Evolutionary conservation across 1,140 invertebrate species (phyloP).

Genomic region (Papilio machaon): DNA sequence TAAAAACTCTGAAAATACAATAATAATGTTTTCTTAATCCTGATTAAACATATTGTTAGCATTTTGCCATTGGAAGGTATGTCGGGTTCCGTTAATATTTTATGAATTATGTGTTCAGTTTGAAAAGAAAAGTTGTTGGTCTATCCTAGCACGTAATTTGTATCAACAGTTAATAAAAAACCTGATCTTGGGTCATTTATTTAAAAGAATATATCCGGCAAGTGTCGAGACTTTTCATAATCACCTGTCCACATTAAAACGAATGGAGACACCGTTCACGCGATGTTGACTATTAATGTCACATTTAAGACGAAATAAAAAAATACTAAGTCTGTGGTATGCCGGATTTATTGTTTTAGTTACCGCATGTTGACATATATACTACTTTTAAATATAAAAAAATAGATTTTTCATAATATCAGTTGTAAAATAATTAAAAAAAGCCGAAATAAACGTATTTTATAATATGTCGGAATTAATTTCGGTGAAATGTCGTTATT

Average conservation of each 20-base stretch:
- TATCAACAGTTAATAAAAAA: background rate
- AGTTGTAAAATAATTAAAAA: too few species aligned
- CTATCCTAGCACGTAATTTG: background rate
- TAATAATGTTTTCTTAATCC: too few species aligned
- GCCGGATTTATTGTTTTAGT: slow-evolving; percentile 13
- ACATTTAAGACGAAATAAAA: slow-evolving; percentile 21
- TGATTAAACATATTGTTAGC: too few species aligned
- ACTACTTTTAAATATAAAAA: slow-evolving; percentile 11
- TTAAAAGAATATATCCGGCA: background rate
- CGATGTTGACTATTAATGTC: slow-evolving; percentile 12
- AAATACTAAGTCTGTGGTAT: background rate
- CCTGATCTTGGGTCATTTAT: background rate
- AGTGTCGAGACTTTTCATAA: background rate
- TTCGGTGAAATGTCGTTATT: too few species aligned
- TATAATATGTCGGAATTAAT: too few species aligned
- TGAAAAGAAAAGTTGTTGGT: too few species aligned
- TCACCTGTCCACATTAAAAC: slow-evolving; percentile 19
- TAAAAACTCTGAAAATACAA: too few species aligned
- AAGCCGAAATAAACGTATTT: too few species aligned
- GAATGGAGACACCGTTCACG: background rate
- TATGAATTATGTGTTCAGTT: too few species aligned
- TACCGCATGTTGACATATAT: slow-evolving; percentile 7
- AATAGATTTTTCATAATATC: background rate
- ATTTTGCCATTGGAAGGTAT: too few species aligned
- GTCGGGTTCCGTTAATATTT: too few species aligned